Evolutionary conservation across 2,888 invertebrate species (phyloP), one percentile per base, ranked within the genome.

Genomic region (Unio delphinus): DNA sequence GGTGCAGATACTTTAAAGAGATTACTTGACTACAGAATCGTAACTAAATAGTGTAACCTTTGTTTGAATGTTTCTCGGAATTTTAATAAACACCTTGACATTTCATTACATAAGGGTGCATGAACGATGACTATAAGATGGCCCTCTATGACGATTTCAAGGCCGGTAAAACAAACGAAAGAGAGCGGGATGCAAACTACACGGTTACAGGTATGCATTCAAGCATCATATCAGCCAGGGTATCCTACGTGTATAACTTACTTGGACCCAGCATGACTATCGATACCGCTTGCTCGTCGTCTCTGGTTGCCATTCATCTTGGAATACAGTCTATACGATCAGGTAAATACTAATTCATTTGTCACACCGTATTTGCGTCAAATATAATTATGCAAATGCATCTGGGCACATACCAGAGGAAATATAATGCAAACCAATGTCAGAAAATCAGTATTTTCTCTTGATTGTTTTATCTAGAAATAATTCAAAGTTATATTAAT

Each of bases 251-350:
- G 54, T 81, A 78, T 64, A 81, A 84, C 69, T 72, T 84, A 4
- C 73, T 73, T 5, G 85, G 85, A 7, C 82, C 84, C 1, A 71
- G 80, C 54, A 61, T 84, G 61, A 69, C 78, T 1, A 60, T 85
- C 4, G 83, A 85, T 66, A 83, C 84, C 0, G 85, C 85, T 20
- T 83, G 85, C 64, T 84, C 83, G 0, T 82, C 83, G 17, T 73
- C 79, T 3, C 58, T 82, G 45, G 74, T 80, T 3, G 78, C 83
- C 8, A 72, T 83, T 15, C 78, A 83, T 55, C 23, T 84, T 70
- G 89, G 86, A 7, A 65, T 80, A 6, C 82, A 86, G 61, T 76
- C 75, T 23, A 23, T 83, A 18, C n/a, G 45, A 45, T 45, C 45
- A 45, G 45, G 45, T 15, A 15, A 15, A 15, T 45, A 45, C 0